Evolutionary conservation across 2,113 vertebrate species (phyloP).

Genomic region (Pterocles orientalis): DNA sequence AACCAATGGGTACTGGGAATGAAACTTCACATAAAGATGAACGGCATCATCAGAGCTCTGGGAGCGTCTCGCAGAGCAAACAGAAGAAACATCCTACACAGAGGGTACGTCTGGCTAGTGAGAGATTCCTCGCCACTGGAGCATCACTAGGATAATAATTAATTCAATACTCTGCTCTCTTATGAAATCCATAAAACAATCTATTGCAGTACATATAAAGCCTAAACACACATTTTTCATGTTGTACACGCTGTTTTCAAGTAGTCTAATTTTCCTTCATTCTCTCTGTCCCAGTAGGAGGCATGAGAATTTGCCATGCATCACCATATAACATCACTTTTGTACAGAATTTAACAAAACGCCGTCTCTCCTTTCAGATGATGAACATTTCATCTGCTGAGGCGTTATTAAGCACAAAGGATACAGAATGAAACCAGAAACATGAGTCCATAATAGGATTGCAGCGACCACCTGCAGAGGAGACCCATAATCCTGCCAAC

Average conservation of each 20-base stretch:
- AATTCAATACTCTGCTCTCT: neutral
- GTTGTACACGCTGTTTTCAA: neutral
- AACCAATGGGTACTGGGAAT: neutral
- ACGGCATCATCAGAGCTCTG: neutral
- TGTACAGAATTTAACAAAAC: neutral
- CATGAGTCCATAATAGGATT: neutral
- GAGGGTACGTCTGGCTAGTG: neutral
- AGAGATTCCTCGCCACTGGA: neutral
- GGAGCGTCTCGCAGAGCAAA: neutral
- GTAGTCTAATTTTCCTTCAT: neutral
- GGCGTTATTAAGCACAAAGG: neutral
- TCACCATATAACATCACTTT: neutral
- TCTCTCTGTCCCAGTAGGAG: neutral
- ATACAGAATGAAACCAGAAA: neutral
- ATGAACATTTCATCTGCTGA: neutral
- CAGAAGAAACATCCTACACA: neutral
- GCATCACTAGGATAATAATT: neutral
- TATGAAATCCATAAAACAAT: neutral
- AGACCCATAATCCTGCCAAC: neutral
- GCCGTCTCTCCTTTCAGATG: neutral
- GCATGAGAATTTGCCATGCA: neutral
- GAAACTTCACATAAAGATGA: neutral
- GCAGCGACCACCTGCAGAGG: neutral
- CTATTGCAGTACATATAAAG: neutral
- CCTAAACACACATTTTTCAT: neutral